Evolutionary conservation across 2,113 vertebrate species (phyloP).

Genomic region (Acrocephalus kingi): DNA sequence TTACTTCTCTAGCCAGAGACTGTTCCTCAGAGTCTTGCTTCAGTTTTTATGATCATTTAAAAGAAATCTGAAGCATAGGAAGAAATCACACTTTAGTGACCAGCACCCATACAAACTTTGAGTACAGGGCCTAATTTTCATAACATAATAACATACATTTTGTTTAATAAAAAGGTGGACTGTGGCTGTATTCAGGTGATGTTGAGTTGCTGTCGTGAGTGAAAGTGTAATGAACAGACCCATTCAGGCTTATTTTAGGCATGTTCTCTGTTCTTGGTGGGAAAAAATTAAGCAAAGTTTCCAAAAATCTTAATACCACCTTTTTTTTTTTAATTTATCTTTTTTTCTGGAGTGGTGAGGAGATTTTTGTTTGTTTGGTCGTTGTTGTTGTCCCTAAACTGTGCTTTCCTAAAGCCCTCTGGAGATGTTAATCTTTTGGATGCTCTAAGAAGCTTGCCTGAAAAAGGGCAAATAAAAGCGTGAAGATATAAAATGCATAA

Average conservation of each 20-base stretch:
- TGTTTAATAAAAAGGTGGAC: neutral
- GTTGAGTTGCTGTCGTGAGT: neutral
- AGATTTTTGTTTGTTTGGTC: neutral
- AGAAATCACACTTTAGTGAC: neutral
- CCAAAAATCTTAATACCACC: neutral
- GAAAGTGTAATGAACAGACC: neutral
- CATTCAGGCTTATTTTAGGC: neutral
- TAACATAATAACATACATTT: neutral
- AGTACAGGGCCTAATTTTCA: neutral
- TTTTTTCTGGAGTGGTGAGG: neutral
- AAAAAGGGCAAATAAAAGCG: neutral
- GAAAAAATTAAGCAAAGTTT: neutral
- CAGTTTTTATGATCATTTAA: neutral
- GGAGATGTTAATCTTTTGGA: neutral
- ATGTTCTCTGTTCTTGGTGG: neutral
- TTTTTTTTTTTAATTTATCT: fast-evolving
- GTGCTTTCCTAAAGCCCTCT: neutral
- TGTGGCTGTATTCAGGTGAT: neutral
- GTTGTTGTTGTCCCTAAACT: neutral
- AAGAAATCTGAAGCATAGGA: neutral
- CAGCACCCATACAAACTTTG: neutral
- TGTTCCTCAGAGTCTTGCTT: neutral
- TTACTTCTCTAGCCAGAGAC: neutral
- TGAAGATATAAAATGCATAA: neutral
- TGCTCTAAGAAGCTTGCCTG: neutral